Conservation (phyloP, 2,888 invertebrate species). For the Chloromyia formosa region DNA sequence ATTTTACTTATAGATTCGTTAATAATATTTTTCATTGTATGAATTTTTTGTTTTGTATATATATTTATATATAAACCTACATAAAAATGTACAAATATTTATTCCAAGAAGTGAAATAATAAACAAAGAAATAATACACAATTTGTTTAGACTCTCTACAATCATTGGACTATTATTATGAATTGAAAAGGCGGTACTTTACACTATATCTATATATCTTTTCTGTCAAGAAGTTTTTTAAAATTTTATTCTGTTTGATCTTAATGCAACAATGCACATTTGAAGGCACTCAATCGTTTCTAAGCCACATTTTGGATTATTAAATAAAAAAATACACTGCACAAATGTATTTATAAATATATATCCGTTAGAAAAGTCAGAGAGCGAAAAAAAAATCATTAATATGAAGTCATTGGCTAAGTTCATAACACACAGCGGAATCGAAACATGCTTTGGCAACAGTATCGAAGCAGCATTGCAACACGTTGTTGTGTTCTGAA, state of each 20-base stretch:
- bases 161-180: not conserved
- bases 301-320: not conserved
- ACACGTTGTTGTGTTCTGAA: no score
- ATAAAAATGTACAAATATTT: slow-evolving; percentile 12
- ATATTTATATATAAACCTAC: not conserved
- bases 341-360: no score
- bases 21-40: slow-evolving; percentile 21
- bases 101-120: not conserved
- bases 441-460: no score
- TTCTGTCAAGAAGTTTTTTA: no score
- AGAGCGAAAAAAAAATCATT: no score
- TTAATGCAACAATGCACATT: not conserved
- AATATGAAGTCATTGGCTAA: no score
- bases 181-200: no score
- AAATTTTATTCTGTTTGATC: slow-evolving; percentile 16
- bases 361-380: no score
- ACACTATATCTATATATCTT: no score
- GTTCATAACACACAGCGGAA: no score
- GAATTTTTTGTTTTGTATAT: slow-evolving; percentile 21
- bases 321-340: not conserved
- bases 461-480: no score
- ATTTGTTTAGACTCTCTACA: slow-evolving; percentile 12
- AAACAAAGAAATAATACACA: slow-evolving; percentile 4
- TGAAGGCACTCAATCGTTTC: slow-evolving; percentile 24
- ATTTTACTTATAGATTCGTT: slow-evolving; percentile 5